Evolutionary conservation across 2,797 vertebrate species (phyloP), one percentile per base, ranked within the genome.

Genomic region (Silurus lanzhouensis): DNA sequence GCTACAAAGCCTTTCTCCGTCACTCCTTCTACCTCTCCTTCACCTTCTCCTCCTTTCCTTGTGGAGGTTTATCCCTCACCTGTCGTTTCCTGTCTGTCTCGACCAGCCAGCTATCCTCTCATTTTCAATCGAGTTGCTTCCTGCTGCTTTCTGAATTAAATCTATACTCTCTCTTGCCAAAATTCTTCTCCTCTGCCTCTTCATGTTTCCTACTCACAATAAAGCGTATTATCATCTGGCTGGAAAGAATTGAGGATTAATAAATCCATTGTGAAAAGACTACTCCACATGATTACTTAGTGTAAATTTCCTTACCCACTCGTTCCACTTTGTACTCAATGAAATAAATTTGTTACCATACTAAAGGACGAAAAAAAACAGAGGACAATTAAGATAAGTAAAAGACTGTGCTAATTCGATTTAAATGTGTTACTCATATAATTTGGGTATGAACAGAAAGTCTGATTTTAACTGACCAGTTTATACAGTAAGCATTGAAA

Each of bases 31-130:
- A 46, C 70, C 48, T 52, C 68, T 79, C 12, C 38, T 67, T 38
- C 48, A 70, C 52, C 58, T 61, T 14, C 68, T 74, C 48, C 31
- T 78, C 25, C 38, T 20, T 76, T 84, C 61, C 64, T 71, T 72
- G 46, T 71, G 81, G 66, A 79, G 78, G 10, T 52, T 76, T 83
- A 83, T 79, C 66, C 66, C 57, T 83, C 66, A 86, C 85, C 81
- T 86, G 48, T 14, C 48, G 17, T 79, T 76, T 67, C 38, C 46
- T 58, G 58, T 31, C 67, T 55, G 68, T 57, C 70, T 52, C 9
- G 7, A 66, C 17, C 68, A 52, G 58, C 46, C 52, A 5, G 6
- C 79, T 75, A 75, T 83, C 72, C 83, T 78, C 55, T 78, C 64
- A 70, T 82, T 86, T 77, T 82, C 66, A 81, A 17, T 81, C 84